Evolutionary conservation across 2,797 vertebrate genomes (phyloP).

Genomic region (Pempheris klunzingeri): DNA sequence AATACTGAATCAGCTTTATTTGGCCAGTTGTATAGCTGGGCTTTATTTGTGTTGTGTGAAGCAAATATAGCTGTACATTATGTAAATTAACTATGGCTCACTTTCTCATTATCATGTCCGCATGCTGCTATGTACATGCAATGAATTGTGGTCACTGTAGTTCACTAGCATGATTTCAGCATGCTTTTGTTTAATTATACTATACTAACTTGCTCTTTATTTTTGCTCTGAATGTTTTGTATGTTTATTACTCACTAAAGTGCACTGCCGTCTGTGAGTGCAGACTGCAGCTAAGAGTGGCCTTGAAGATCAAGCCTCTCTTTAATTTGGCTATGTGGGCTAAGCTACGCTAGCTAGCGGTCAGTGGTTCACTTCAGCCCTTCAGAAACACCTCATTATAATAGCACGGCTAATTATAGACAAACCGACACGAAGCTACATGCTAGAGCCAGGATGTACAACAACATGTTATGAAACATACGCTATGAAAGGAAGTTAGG

Average conservation of each 20-base stretch:
- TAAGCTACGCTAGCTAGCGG: slow-evolving; percentile 65
- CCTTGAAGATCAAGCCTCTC: slow-evolving; percentile 65
- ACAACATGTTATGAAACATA: slow-evolving; percentile 49
- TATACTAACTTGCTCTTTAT: not conserved
- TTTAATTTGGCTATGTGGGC: slow-evolving; percentile 75
- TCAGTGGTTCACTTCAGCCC: slow-evolving; percentile 65
- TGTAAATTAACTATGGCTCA: not conserved
- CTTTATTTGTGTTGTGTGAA: not conserved
- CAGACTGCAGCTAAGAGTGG: slow-evolving; percentile 42
- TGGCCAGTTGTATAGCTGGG: not conserved
- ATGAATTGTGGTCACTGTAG: slow-evolving; percentile 7
- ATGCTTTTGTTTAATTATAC: slow-evolving; percentile 31
- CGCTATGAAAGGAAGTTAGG: not conserved
- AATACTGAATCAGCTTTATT: too few species aligned
- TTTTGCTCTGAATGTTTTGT: slow-evolving; percentile 28
- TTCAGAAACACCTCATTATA: slow-evolving; percentile 72
- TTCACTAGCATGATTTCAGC: slow-evolving; percentile 23
- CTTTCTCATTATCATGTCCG: slow-evolving; percentile 4
- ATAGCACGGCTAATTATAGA: slow-evolving; percentile 65
- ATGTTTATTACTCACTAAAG: slow-evolving; percentile 44
- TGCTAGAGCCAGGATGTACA: slow-evolving; percentile 19
- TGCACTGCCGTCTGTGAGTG: slow-evolving; percentile 37
- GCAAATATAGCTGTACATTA: not conserved
- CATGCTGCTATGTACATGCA: not conserved
- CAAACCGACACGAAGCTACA: slow-evolving; percentile 23